phyloP scores from a whole-genome alignment of 2,113 vertebrate species.

The Peromyscus polionotus region DNA sequence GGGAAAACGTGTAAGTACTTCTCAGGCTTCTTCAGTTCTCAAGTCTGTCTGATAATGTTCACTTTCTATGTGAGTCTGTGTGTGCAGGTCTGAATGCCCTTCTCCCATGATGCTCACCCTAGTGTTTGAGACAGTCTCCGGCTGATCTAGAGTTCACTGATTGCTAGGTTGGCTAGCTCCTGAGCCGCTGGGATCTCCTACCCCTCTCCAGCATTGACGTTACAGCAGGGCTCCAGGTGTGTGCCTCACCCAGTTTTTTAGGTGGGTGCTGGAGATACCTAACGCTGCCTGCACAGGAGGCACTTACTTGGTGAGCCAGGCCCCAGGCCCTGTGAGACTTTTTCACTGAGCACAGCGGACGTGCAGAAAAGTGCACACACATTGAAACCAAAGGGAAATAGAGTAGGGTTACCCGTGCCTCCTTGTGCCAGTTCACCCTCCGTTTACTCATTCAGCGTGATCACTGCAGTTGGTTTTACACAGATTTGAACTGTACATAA shows the following conservation, averaged over 20 bases:
- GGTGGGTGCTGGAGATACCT: neutral
- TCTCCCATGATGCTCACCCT: neutral
- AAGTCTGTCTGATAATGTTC: neutral
- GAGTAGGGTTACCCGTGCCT: neutral
- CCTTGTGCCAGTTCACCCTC: neutral
- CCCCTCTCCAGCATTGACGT: neutral
- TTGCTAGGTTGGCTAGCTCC: neutral
- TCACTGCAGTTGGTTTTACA: neutral
- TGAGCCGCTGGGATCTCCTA: neutral
- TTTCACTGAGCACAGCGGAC: neutral
- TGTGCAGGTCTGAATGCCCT: neutral
- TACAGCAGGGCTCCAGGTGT: neutral
- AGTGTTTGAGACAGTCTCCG: neutral
- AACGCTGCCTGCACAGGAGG: neutral
- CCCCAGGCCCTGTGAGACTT: neutral
- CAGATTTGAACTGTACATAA: neutral
- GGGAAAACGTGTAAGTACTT: slow-evolving; percentile 97
- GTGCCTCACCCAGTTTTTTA: neutral
- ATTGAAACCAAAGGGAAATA: neutral
- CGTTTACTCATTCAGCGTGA: neutral
- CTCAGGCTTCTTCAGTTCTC: neutral
- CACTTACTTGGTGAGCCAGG: neutral
- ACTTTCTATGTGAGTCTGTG: neutral
- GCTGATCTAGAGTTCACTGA: neutral
- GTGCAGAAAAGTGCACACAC: slow-evolving; percentile 6